Base-by-base conservation (phyloP, 1,140 invertebrate species). In the Pseudoatta argentina region DNA sequence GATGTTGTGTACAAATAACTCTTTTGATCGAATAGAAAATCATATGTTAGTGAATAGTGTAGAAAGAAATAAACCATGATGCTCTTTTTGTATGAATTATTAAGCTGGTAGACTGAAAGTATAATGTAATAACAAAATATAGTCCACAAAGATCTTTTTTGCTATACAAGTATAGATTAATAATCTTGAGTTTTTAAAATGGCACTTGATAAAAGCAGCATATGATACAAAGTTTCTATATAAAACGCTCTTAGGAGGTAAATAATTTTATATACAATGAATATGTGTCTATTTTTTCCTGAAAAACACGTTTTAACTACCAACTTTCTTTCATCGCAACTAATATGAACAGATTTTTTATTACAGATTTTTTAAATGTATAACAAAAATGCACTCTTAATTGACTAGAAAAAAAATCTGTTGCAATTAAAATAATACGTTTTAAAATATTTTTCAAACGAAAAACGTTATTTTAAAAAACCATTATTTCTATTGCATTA, bases 131-230 rank as follows among this genome's bases (percentile, higher is more conserved):
- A 71, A 21, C 24, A 8, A 30, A n/a, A 44, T 30, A 44, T 14
- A 57, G n/a, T 69, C 3, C n/a, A 27, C 12, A 3, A 1, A 72
- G 18, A 21, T 27, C 21, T 27, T 73, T 61, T 73, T 82, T 21
- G 10, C 24, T 48, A 24, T 14, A 69, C 18, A 67, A 44, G 27
- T 67, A 21, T 1, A 63, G 8, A 6, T 61, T 83, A 75, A 63
- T 61, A 79, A 83, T 83, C 39, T 51, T 51, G 18, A 55, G 39
- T 75, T 73, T 66, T 10, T 51, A 75, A 61, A 27, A 53, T 34
- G 10, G 21, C 16, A 39, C 51, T 75, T 73, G 48, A 83, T 61
- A 39, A 2, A 55, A 75, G n/a, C 44, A 69, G 8, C 39, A 73
- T 51, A 48, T 67, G 14, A 14, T 30, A 48, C 18, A 48, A 82